A percentile compares a stretch with the other conserved stretches of the same genome.
phyloP scores from a whole-genome alignment of 2,797 vertebrate genomes.

The Siniperca undulata region DNA sequence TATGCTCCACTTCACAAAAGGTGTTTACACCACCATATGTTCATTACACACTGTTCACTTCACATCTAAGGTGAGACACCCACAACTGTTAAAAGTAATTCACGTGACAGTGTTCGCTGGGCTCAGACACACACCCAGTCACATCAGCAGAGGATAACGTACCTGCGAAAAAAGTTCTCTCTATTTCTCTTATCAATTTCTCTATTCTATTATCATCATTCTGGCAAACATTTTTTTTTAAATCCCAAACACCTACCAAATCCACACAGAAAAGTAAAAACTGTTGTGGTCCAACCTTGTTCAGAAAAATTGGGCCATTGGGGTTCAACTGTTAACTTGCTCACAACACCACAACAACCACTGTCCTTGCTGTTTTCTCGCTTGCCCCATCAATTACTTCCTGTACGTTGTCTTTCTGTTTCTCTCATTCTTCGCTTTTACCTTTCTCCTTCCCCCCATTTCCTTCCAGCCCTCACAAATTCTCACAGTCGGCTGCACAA shows the following conservation, averaged over 20 bases:
- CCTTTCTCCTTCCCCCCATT: constrained; percentile 62
- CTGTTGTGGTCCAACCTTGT: constrained; percentile 17
- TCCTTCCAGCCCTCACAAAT: constrained; percentile 68
- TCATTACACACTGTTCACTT: constrained; percentile 28
- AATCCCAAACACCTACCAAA: constrained; percentile 11
- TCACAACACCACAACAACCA: constrained; percentile 15
- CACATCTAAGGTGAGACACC: constrained; percentile 33
- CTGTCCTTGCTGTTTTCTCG: constrained; percentile 31
- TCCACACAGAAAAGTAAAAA: constrained; percentile 21
- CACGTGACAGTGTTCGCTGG: not conserved
- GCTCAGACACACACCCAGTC: not conserved
- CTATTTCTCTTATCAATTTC: not conserved
- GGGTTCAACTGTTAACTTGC: constrained; percentile 32
- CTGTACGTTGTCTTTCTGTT: constrained; percentile 24
- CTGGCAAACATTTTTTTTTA: not conserved
- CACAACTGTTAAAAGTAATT: constrained; percentile 8
- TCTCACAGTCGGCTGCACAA: constrained; percentile 79
- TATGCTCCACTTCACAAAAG: constrained; percentile 31
- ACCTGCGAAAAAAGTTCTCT: constrained; percentile 8
- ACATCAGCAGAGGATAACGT: not conserved
- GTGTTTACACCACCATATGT: constrained; percentile 32
- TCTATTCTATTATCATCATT: not conserved
- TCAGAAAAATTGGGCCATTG: constrained; percentile 23
- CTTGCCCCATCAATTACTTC: constrained; percentile 47
- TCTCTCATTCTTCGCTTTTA: constrained; percentile 58